Base-by-base conservation (phyloP, 2,113 vertebrate species). In the Microtus pennsylvanicus region DNA sequence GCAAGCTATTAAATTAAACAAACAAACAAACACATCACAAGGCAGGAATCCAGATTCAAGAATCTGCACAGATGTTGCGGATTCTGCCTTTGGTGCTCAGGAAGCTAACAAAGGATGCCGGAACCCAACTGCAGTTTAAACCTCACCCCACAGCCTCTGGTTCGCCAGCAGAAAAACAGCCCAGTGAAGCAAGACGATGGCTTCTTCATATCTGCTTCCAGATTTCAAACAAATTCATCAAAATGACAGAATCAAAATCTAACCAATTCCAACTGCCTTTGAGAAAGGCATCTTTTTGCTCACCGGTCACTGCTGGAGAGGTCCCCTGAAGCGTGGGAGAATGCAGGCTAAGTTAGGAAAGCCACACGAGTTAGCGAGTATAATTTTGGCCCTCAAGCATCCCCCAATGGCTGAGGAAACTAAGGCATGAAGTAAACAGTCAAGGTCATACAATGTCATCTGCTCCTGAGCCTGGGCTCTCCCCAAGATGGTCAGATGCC, bases 201-300 rank as follows among this genome's bases (percentile, higher is more conserved):
- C 87, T 22, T 85, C 38, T 42, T 90, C 3, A 30, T 10, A 45
- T 83, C 82, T 93, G 69, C 63, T 55, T 94, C 63, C 80, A 93
- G 70, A 80, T 92, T 87, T 95, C 94, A 90, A 80, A 96, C 45
- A 95, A 91, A 89, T 47, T 33, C 47, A 76, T 96, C 81, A 88
- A 67, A 93, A 81, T 94, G 74, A 82, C 65, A 78, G 69, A 61
- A 70, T 47, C 21, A 45, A 97, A 80, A 61, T 47, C 65, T 83
- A 90, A 45, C 83, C 45, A 78, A 65, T 58, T 58, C 21, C 28
- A 80, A 26, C 21, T 88, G 47, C 28, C 58, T 67, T 75, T 52
- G 26, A 90, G 45, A 93, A 89, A 76, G 82, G 55, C 11, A 58
- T 28, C 45, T 24, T 93, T 94, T 55, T 85, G 35, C 14, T 76